Evolutionary conservation across 2,797 vertebrate species (phyloP), one percentile per base, ranked within the genome.

Genomic region (Australoheros facetus): DNA sequence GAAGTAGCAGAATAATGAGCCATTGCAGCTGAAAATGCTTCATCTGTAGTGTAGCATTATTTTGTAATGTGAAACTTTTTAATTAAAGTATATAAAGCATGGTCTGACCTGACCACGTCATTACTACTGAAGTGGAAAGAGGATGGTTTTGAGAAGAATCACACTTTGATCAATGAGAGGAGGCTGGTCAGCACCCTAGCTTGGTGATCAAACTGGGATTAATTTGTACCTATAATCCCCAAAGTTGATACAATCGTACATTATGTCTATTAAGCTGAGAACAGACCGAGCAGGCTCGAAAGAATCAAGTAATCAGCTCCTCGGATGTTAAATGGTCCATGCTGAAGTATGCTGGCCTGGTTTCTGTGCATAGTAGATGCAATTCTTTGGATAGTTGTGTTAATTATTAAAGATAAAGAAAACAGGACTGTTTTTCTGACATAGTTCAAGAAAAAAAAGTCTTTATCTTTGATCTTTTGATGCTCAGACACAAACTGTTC

Each of bases 161-260:
- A 30, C 7, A 39, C 26, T 45, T 51, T 69, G 42, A 90, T 87
- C 71, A 83, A 73, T 76, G 26, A 51, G 16, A 17, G 62, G 64
- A 32, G 16, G 21, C 34, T 75, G 77, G 30, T 69, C 28, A 58
- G 34, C 0, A 8, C 69, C 16, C 0, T 26, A 26, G 26, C 30
- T 32, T 26, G 21, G 23, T 13, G 2, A 30, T 23, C 28, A 53
- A 54, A 3, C 37, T 4, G 9, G 30, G 16, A 56, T 80, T 73
- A 6, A 79, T 86, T 59, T 70, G 26, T 23, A 23, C 58, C 13
- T 69, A 45, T 56, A 83, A 76, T 54, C 39, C 5, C 7, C 45
- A 2, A 51, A 8, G 53, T 88, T 82, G 69, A 75, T 56, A 48
- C 74, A 76, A 64, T 56, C 21, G 10, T 42, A 28, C 39, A 28